Conservation (phyloP, 2,113 vertebrate genomes). For the Turnix velox region DNA sequence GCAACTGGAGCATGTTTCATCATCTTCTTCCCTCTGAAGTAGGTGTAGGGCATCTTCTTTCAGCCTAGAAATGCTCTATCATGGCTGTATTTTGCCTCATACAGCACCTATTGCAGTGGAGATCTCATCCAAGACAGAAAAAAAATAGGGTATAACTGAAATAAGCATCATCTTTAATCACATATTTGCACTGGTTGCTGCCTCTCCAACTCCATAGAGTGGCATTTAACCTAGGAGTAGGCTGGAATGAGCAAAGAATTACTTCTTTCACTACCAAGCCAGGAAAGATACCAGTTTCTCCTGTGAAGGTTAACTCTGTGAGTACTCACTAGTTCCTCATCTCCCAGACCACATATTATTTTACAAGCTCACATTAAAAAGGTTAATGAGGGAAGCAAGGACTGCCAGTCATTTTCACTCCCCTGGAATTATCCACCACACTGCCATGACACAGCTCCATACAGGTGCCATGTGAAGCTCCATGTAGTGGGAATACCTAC, state of each 20-base stretch:
- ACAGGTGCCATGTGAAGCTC: neutral
- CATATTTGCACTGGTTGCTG: neutral
- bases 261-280: neutral
- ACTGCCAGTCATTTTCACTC: slow-evolving; percentile 19
- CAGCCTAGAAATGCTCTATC: neutral
- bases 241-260: neutral
- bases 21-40: neutral
- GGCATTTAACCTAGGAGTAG: neutral
- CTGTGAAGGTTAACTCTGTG: neutral
- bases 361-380: slow-evolving; percentile 29
- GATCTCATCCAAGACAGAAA: neutral
- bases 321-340: neutral
- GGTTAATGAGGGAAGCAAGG: slow-evolving; percentile 32
- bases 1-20: neutral
- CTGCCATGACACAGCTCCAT: neutral
- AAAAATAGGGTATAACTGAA: neutral
- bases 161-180: neutral
- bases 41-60: neutral
- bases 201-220: neutral
- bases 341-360: slow-evolving; percentile 18
- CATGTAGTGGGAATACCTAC: neutral
- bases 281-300: neutral
- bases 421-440: neutral
- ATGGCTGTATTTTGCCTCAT: neutral
- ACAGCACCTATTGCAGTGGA: neutral